phyloP scores from a whole-genome alignment of 2,888 invertebrate genomes.

The Notodonta ziczac region DNA sequence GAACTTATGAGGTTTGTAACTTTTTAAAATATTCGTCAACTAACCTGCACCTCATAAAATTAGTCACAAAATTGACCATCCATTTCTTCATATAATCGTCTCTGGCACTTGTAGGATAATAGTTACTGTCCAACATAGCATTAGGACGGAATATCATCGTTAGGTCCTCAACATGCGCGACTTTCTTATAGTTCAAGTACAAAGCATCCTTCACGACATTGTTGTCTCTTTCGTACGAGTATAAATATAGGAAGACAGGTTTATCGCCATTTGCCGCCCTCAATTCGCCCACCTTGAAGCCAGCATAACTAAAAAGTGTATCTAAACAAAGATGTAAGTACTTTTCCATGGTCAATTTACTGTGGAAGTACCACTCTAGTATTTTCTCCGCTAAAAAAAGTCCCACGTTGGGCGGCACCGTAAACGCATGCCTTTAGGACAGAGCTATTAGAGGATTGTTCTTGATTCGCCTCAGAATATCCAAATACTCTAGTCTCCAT shows the following conservation, averaged over 20 bases:
- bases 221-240: constrained; percentile 67
- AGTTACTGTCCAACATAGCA: constrained; percentile 27
- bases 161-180: constrained; percentile 73
- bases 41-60: constrained; percentile 6
- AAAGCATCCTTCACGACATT: constrained; percentile 59
- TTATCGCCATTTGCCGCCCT: constrained; percentile 36
- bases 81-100: constrained; percentile 39
- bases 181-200: constrained; percentile 53
- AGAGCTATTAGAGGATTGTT: constrained; percentile 46
- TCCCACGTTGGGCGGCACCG: constrained; percentile 23
- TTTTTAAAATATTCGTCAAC: too few relatives aligned
- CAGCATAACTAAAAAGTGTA: constrained; percentile 37
- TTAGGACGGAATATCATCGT: constrained; percentile 64
- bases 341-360: constrained; percentile 25
- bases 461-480: constrained; percentile 22
- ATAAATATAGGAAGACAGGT: constrained; percentile 74
- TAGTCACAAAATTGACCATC: constrained; percentile 27
- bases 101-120: constrained; percentile 14
- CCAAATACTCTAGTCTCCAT: constrained; percentile 15
- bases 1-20: too few relatives aligned
- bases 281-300: constrained; percentile 38
- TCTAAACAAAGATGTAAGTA: constrained; percentile 33
- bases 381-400: constrained; percentile 29
- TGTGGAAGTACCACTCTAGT: constrained; percentile 32
- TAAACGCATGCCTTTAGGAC: constrained; percentile 28